Evolutionary conservation across 2,113 vertebrate genomes (phyloP), one percentile per base, ranked within the genome.

Genomic region (Numenius arquata): DNA sequence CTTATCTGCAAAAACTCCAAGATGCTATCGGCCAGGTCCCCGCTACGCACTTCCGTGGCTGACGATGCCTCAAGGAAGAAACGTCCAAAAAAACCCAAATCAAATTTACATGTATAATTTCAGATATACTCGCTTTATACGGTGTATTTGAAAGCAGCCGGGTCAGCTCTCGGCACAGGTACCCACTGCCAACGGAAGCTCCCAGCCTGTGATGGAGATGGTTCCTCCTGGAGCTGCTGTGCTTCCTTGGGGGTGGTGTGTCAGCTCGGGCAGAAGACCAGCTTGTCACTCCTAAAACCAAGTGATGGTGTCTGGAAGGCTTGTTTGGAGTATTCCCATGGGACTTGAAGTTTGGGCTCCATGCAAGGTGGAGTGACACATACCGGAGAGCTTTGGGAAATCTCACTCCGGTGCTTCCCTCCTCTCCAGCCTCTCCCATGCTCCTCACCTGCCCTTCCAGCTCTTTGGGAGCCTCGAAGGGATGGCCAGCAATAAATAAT

Each of bases 301-400:
- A 23, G 27, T 0, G 18, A 71, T 2, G 9, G 16, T 2, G 14
- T 11, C 53, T 27, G 52, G 75, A 41, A 72, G 53, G 23, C 9
- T 25, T 16, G n/a, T 1, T 12, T 87, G 66, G 27, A 22, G 16
- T 12, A 20, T 18, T 65, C 59, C 50, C 52, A 50, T 0, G 1
- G 65, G 4, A 59, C 12, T 22, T 18, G 2, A 30, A 41, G 5
- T 38, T 1, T 40, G 48, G 29, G 52, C 4, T 6, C 43, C 17
- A 1, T 4, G 10, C 30, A 21, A 18, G 0, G 2, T 3, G 5
- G 27, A 0, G 0, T 1, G 26, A 21, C 0, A 2, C 0, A 0
- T 14, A 21, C 8, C 1, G 0, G 23, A 56, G 34, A 48, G 8
- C 53, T 34, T 32, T 41, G 73, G 56, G 53, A 63, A 72, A 68